These are phyloP conservation scores for Ischnura elegans DNA, from an alignment of 2,888 invertebrate genomes.

Conservation along the genomic window DNA sequence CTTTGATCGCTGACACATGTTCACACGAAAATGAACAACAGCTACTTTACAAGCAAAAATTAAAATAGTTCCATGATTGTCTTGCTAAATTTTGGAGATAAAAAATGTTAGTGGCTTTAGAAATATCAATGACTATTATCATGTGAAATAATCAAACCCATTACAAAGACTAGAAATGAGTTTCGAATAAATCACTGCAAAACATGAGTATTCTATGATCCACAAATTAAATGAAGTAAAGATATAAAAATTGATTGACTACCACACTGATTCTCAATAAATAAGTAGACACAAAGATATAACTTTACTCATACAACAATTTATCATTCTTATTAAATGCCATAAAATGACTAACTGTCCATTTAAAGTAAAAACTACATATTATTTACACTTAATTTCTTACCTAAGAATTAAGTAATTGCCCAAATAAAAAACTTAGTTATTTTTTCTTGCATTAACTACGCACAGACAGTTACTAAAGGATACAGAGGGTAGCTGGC, in stretches of 20 bases:
- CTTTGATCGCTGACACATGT: slow-evolving; percentile 22
- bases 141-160: slow-evolving; percentile 37
- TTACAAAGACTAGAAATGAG: slow-evolving; percentile 60
- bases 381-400: slow-evolving; percentile 39
- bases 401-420: slow-evolving; percentile 59
- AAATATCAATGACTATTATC: slow-evolving; percentile 39
- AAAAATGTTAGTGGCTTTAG: background rate
- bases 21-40: slow-evolving; percentile 24
- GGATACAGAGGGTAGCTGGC: slow-evolving; percentile 49
- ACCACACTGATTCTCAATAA: slow-evolving; percentile 38
- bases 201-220: slow-evolving; percentile 31
- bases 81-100: slow-evolving; percentile 33
- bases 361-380: slow-evolving; percentile 20
- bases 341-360: background rate
- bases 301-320: slow-evolving; percentile 48
- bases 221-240: slow-evolving; percentile 20
- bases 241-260: slow-evolving; percentile 6
- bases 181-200: background rate
- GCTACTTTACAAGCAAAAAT: slow-evolving; percentile 21
- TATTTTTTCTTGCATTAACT: slow-evolving; percentile 60
- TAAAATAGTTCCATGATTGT: slow-evolving; percentile 48
- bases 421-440: slow-evolving; percentile 53
- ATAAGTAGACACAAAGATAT: slow-evolving; percentile 45
- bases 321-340: slow-evolving; percentile 38
- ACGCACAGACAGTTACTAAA: slow-evolving; percentile 46